A percentile compares a stretch with the other conserved stretches of the same genome.
Conservation (phyloP, 2,113 vertebrate genomes). For the Cynopterus brachyotis region DNA sequence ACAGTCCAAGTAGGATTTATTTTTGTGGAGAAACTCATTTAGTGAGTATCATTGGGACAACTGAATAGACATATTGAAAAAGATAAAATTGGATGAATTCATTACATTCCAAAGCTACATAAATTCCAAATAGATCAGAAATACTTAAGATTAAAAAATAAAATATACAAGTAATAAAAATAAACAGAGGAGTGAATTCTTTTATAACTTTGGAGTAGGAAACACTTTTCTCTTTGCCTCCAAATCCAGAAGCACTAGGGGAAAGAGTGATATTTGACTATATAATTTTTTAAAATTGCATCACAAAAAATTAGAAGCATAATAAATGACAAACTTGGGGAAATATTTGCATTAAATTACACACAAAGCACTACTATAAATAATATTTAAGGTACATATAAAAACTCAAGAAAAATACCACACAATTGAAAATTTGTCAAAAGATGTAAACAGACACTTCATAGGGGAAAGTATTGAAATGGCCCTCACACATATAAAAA, state of each 20-base stretch:
- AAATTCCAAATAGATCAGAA: conserved; percentile 11
- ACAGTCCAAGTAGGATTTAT: not conserved
- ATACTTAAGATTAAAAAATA: not conserved
- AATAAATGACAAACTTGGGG: not conserved
- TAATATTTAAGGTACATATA: not conserved
- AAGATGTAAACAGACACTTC: not conserved
- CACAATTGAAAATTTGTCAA: not conserved
- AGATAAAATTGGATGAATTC: not conserved
- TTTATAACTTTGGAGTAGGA: not conserved
- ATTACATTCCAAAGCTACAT: not conserved
- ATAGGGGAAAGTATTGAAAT: not conserved
- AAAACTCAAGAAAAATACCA: not conserved
- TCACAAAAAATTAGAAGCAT: not conserved
- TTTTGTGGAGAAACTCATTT: not conserved
- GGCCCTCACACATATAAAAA: not conserved
- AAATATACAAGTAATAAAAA: not conserved
- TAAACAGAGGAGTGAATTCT: not conserved
- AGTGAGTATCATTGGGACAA: not conserved
- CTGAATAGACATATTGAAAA: not conserved
- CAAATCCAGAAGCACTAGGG: not conserved
- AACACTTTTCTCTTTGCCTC: not conserved
- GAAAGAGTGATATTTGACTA: not conserved
- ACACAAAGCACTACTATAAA: not conserved
- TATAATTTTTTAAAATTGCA: not conserved
- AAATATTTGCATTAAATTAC: not conserved